Percentiles rank a stretch among this genome's conserved stretches.
Conservation (phyloP, 2,888 invertebrate genomes). For the Pyrrhia umbra region DNA sequence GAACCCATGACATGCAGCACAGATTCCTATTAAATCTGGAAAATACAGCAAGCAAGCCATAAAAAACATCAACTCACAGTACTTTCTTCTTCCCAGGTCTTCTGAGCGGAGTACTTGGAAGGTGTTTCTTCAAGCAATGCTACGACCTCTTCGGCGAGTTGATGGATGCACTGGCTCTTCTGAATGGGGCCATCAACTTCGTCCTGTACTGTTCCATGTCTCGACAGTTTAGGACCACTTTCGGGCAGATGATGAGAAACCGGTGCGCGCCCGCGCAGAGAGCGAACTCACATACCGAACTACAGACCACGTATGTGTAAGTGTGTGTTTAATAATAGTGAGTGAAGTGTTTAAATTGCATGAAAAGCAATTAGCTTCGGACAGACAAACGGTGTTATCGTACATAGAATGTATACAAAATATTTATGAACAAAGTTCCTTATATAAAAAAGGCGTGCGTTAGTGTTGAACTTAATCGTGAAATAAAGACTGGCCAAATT, state of each 20-base stretch:
- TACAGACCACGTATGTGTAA: conserved; percentile 92
- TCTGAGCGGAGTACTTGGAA: conserved; percentile 91
- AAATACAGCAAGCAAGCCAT: too few species aligned
- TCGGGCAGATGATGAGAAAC: conserved; percentile 93
- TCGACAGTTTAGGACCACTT: conserved; percentile 96
- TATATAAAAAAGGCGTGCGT: not conserved
- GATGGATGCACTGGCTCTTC: conserved; percentile 96
- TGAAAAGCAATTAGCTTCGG: not conserved
- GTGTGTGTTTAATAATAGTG: conserved; percentile 2
- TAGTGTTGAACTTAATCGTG: not conserved
- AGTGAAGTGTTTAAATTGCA: conserved; percentile 1
- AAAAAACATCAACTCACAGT: too few species aligned
- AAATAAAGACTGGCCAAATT: not conserved
- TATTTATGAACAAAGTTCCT: not conserved
- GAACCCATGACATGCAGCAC: too few species aligned
- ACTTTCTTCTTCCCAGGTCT: conserved; percentile 81
- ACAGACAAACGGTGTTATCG: not conserved
- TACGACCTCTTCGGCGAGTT: conserved; percentile 96
- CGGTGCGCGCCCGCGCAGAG: conserved; percentile 88
- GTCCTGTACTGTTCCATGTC: conserved; percentile 98
- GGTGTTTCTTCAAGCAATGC: conserved; percentile 94
- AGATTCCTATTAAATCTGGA: too few species aligned
- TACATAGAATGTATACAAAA: not conserved
- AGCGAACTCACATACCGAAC: conserved; percentile 90
- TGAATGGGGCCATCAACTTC: conserved; percentile 98